phyloP scores from a whole-genome alignment of 1,140 invertebrate genomes.

The Littorina saxatilis region DNA sequence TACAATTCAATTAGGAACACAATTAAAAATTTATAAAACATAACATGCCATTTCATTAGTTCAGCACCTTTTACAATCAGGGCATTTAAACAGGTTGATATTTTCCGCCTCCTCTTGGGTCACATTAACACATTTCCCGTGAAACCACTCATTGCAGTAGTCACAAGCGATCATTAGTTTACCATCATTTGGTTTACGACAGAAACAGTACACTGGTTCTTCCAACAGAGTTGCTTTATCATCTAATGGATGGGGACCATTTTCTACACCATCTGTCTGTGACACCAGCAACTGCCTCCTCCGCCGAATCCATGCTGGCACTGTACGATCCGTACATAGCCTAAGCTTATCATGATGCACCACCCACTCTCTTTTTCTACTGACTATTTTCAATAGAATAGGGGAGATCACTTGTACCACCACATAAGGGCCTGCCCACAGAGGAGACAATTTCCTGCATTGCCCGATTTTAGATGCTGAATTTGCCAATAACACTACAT shows the following conservation, averaged over 20 bases:
- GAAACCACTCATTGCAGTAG: constrained; percentile 35
- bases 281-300: not conserved
- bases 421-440: constrained; percentile 14
- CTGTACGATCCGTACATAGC: not conserved
- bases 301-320: not conserved
- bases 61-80: too few relatives aligned
- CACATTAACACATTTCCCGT: constrained; percentile 31
- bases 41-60: too few relatives aligned
- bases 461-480: not conserved
- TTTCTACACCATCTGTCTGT: not conserved
- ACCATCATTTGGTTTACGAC: constrained; percentile 19
- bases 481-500: constrained; percentile 1
- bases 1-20: too few relatives aligned
- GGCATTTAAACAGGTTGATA: too few relatives aligned
- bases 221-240: too few relatives aligned
- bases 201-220: not conserved
- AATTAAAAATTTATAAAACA: too few relatives aligned
- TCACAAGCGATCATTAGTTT: constrained; percentile 41
- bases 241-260: not conserved
- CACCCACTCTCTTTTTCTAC: not conserved
- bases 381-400: not conserved
- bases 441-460: not conserved
- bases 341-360: not conserved
- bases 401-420: not conserved
- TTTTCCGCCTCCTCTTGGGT: not conserved